Base-by-base conservation (phyloP, 2,797 vertebrate genomes). In the Malacoctenus gilli region DNA sequence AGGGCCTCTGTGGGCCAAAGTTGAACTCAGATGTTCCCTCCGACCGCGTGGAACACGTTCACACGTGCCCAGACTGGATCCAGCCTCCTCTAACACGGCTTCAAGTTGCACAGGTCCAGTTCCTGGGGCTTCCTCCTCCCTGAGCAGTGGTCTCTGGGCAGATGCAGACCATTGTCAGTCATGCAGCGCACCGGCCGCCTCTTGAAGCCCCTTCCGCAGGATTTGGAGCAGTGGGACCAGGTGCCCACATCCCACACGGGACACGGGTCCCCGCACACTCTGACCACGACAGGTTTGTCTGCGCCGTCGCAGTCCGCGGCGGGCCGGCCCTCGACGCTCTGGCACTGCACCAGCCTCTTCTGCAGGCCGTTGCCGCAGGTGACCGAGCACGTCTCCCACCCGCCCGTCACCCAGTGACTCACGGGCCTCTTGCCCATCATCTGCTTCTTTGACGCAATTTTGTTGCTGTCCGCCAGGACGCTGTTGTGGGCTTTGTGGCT, bases 211-310 rank as follows among this genome's bases (percentile, higher is more conserved):
- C 93, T 86, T 6, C 95, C 96, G 0, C 97, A 99, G 50, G 91
- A 95, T 83, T 95, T 98, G 68, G 97, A 98, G 84, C 97, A 99
- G 0, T 91, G 82, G 0, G 96, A 95, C 96, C 97, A 99, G 0
- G 87, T 77, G 0, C 95, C 95, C 0, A 87, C 71, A 10, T 95
- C 92, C 96, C 97, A 99, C 3, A 78, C 10, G 0, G 96, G 95
- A 68, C 96, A 99, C 2, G 95, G 94, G 43, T 96, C 94, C 23
- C 95, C 95, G 0, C 97, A 99, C 0, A 82, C 67, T 72, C 92
- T 87, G 5, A 91, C 80, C 0, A 93, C 91, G 0, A 48, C 68
- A 0, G 96, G 97, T 12, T 90, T 88, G 44, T 93, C 90, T 0
- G 80, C 23, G 0, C 32, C 44, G 0, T 93, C 90, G 0, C 97